phyloP scores from a whole-genome alignment of 2,888 invertebrate species.

The Drosophila koepferae region DNA sequence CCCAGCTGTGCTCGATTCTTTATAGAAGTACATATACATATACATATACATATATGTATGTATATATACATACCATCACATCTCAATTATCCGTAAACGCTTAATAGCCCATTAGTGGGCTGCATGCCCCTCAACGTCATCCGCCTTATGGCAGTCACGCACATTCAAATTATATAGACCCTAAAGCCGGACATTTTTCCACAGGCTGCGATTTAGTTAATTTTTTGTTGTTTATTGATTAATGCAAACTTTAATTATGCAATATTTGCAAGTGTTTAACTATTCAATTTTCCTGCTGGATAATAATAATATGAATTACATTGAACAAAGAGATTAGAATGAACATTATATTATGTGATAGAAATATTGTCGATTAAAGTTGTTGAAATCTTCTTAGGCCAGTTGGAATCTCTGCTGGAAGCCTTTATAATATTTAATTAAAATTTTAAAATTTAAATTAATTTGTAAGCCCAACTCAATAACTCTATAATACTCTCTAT shows the following conservation, averaged over 20 bases:
- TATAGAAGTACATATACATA: not conserved
- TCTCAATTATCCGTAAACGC: conserved; percentile 41
- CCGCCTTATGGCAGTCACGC: conserved; percentile 44
- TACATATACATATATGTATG: not conserved
- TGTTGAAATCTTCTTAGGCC: too few species aligned
- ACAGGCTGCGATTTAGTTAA: not conserved
- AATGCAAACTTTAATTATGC: not conserved
- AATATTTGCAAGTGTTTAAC: conserved; percentile 5
- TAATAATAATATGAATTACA: not conserved
- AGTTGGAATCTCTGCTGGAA: too few species aligned
- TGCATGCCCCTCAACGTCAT: conserved; percentile 19
- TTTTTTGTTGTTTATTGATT: not conserved
- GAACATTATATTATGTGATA: too few species aligned
- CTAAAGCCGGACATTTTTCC: conserved; percentile 4
- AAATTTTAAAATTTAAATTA: too few species aligned
- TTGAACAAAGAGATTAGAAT: not conserved
- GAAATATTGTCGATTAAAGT: too few species aligned
- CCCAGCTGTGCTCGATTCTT: conserved; percentile 6
- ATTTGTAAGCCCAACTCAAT: too few species aligned
- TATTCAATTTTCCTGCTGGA: not conserved
- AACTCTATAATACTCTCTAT: too few species aligned
- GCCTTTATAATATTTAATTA: too few species aligned
- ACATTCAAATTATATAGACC: conserved; percentile 18
- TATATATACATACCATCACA: not conserved
- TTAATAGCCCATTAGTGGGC: conserved; percentile 45